These are phyloP conservation scores for Formica aserva DNA, from an alignment of 2,888 invertebrate species.

Conservation along the genomic window DNA sequence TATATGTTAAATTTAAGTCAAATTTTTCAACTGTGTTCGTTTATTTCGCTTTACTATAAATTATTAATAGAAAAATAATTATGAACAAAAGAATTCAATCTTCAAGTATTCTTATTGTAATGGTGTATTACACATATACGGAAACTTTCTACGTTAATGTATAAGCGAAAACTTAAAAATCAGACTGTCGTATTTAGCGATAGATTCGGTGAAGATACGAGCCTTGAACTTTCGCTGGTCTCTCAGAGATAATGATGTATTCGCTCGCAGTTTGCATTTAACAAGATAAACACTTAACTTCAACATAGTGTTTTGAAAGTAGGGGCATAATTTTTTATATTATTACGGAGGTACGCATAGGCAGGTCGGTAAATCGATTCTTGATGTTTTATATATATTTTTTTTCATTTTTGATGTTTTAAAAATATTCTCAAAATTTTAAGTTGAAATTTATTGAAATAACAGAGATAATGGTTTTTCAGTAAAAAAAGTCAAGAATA, in stretches of 20 bases:
- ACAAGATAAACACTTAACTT: not conserved
- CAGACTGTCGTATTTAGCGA: not conserved
- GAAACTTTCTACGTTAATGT: slow-evolving; percentile 8
- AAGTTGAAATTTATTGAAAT: not conserved
- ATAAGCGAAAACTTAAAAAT: not conserved
- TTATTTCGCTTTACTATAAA: slow-evolving; percentile 13
- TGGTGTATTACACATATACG: slow-evolving; percentile 13
- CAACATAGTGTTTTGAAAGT: not conserved
- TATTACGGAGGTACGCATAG: not conserved
- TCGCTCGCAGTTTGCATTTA: not conserved
- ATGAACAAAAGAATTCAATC: not conserved
- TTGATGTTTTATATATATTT: not conserved
- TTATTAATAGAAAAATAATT: not conserved
- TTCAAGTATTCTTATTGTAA: slow-evolving; percentile 9
- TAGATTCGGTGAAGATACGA: slow-evolving; percentile 3
- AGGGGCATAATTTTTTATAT: not conserved
- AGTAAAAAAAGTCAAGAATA: not conserved
- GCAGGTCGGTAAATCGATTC: not conserved
- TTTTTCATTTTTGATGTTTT: not conserved
- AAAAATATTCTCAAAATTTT: not conserved
- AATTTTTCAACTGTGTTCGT: not conserved
- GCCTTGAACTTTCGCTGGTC: slow-evolving; percentile 15
- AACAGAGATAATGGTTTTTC: not conserved
- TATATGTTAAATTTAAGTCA: too few species aligned
- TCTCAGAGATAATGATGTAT: not conserved